Evolutionary conservation across 1,140 invertebrate genomes (phyloP).

Genomic region (Aphis craccivora): DNA sequence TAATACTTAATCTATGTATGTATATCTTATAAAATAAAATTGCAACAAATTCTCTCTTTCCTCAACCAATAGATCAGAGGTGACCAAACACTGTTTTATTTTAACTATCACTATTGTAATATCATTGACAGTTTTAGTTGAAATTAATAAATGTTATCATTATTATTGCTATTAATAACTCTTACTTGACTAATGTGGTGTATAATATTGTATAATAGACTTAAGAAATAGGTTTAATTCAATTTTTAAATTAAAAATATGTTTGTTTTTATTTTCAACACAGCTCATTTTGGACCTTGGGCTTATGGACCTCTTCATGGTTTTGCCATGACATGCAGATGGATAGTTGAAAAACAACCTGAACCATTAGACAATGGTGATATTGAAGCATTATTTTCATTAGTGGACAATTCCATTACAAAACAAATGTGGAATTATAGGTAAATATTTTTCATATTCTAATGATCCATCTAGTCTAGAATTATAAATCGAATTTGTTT

Average conservation of each 20-base stretch:
- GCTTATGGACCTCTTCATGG: slow-evolving; percentile 92
- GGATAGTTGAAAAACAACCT: slow-evolving; percentile 87
- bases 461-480: slow-evolving; percentile 18
- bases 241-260: not conserved
- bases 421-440: slow-evolving; percentile 93
- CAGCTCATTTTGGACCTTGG: slow-evolving; percentile 95
- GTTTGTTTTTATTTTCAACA: slow-evolving; percentile 59
- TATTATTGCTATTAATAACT: not conserved
- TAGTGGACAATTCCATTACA: slow-evolving; percentile 92
- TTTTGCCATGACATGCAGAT: slow-evolving; percentile 89
- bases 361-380: slow-evolving; percentile 85
- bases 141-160: no score
- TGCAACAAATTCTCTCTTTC: no score
- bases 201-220: not conserved
- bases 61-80: no score
- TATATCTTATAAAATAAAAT: no score
- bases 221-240: not conserved
- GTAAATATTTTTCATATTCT: slow-evolving; percentile 64
- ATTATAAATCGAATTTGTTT: slow-evolving; percentile 59
- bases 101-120: no score
- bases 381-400: slow-evolving; percentile 87
- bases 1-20: no score
- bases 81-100: no score
- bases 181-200: not conserved
- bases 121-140: no score